Conservation (phyloP, 2,888 invertebrate species). For the Brachyptera risi region DNA sequence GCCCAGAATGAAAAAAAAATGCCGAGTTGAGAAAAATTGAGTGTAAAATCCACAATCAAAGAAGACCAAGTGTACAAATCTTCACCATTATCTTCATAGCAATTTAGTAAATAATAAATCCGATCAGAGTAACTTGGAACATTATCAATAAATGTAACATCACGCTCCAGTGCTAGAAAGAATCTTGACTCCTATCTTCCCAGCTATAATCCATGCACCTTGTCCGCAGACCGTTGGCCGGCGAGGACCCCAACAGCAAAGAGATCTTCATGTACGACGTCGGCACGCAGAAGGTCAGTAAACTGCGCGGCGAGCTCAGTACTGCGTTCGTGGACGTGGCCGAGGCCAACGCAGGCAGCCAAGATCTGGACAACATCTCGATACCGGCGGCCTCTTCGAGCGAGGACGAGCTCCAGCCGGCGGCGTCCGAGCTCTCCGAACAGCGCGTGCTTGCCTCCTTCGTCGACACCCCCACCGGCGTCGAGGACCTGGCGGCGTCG, state of each 20-base stretch:
- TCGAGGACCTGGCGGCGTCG: background rate
- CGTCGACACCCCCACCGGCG: constrained; percentile 3
- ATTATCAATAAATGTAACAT: too few species aligned
- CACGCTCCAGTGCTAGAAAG: background rate
- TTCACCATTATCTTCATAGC: too few species aligned
- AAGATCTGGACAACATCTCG: constrained; percentile 46
- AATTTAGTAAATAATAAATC: too few species aligned
- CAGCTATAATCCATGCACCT: background rate
- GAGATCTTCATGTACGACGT: constrained; percentile 89
- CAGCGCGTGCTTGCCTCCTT: background rate
- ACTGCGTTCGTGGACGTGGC: constrained; percentile 83
- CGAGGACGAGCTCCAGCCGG: constrained; percentile 17
- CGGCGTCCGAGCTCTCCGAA: constrained; percentile 17
- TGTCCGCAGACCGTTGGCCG: constrained; percentile 29
- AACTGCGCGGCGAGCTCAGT: constrained; percentile 75
- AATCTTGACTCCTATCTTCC: background rate
- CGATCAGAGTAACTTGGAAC: too few species aligned
- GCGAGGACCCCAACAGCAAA: constrained; percentile 50
- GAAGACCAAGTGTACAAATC: too few species aligned
- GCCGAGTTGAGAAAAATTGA: too few species aligned
- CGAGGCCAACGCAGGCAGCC: constrained; percentile 71
- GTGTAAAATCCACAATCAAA: too few species aligned
- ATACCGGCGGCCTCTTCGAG: constrained; percentile 22
- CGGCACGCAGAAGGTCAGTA: constrained; percentile 66
- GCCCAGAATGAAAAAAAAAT: too few species aligned